Evolutionary conservation across 1,140 invertebrate species (phyloP), one percentile per base, ranked within the genome.

Genomic region (Muscidifurax raptorellus): DNA sequence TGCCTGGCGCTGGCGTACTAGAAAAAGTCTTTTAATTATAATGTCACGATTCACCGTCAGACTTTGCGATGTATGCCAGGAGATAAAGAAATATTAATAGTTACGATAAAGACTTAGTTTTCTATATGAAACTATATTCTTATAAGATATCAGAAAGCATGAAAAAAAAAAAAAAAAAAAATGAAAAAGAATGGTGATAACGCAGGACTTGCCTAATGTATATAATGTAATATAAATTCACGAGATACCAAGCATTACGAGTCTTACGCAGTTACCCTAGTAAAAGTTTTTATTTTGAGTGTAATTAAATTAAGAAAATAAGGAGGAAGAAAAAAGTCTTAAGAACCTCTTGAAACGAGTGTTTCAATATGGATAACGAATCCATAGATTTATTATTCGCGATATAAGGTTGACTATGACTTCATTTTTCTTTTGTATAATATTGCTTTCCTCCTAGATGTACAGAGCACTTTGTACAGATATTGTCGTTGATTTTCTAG

Each of bases 71-170:
- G 85, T 71, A 84, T 89, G 86, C 87, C 87, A 90, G 85, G 32
- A 82, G 72, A 87, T 87, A 85, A 76, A 84, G 87, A 90, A 86
- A 89, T 88, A 82, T 89, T 89, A 84, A 89, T 90, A 90, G 88
- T 90, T 90, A 91, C 86, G 86, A 91, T 86, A 88, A 91, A 92
- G 90, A 92, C 91, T 93, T 93, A 92, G 92, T 93, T 93, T 93
- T 93, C 90, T 92, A 93, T 91, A 88, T 88, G 91, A 86, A 92
- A 92, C 89, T 93, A 92, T 93, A 93, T 92, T 93, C 91, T 93
- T 92, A 88, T 93, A 92, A 92, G 86, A 90, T 89, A 90, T 86
- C 30, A 75, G 28, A 80, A 78, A 85, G 78, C 84, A 85, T 81
- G 75, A 87, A 80, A 80, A 25, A 40, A 77, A 75, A 80, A 85